These are phyloP conservation scores for Cosmia trapezina DNA, from an alignment of 2,888 invertebrate species.

Conservation along the genomic window DNA sequence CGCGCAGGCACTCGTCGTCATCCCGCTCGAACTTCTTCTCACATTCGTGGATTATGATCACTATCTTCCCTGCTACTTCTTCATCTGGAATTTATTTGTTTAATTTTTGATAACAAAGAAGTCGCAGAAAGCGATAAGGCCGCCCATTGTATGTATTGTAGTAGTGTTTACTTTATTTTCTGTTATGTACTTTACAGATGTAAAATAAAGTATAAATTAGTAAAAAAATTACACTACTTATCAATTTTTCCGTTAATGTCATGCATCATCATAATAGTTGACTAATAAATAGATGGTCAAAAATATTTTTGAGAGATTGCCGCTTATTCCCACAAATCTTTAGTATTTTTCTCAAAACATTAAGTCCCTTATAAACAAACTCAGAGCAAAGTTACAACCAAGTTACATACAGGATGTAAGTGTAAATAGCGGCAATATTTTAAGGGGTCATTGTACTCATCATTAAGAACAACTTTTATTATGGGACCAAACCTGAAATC, in stretches of 20 bases:
- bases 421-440: too few species aligned
- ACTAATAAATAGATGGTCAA: too few species aligned
- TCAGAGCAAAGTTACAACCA: not conserved
- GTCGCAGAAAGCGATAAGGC: not conserved
- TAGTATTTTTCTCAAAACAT: not conserved
- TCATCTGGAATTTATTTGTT: slow-evolving; percentile 67
- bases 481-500: too few species aligned
- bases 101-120: not conserved
- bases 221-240: too few species aligned
- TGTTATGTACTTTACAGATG: not conserved
- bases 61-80: slow-evolving; percentile 73
- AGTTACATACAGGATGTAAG: too few species aligned
- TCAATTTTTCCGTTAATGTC: too few species aligned
- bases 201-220: too few species aligned
- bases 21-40: slow-evolving; percentile 69
- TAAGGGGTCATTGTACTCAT: too few species aligned
- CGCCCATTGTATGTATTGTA: not conserved
- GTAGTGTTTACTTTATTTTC: not conserved
- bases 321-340: not conserved
- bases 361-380: not conserved
- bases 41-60: slow-evolving; percentile 75
- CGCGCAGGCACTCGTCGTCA: slow-evolving; percentile 75
- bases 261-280: too few species aligned
- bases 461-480: too few species aligned
- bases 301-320: not conserved